Conservation (phyloP, 2,888 invertebrate genomes). For the Lasiommata megera region DNA sequence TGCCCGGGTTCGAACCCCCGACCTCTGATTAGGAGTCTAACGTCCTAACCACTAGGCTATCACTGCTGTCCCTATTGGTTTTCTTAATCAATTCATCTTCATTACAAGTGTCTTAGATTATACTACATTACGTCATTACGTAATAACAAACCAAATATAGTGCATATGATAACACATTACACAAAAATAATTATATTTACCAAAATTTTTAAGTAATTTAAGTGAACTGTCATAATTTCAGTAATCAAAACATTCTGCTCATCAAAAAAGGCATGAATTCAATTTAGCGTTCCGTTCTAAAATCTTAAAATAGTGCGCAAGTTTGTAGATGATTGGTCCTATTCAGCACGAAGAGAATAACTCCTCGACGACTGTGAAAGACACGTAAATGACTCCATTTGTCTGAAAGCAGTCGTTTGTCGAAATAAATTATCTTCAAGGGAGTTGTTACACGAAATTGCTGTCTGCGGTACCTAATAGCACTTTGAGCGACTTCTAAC, state of each 20-base stretch:
- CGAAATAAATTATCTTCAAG: conserved; percentile 38
- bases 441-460: conserved; percentile 35
- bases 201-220: too few relatives aligned
- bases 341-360: conserved; percentile 28
- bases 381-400: conserved; percentile 36
- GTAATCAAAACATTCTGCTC: neutral
- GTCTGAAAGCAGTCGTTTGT: conserved; percentile 37
- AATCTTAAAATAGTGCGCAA: neutral
- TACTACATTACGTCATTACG: too few relatives aligned
- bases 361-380: conserved; percentile 30
- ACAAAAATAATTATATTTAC: too few relatives aligned
- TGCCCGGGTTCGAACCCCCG: too few relatives aligned
- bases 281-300: neutral
- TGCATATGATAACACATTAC: too few relatives aligned
- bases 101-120: too few relatives aligned
- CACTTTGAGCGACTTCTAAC: conserved; percentile 30
- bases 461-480: conserved; percentile 31
- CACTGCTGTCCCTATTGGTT: too few relatives aligned
- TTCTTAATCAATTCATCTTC: too few relatives aligned
- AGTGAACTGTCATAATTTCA: neutral
- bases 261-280: neutral
- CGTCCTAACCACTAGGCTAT: too few relatives aligned
- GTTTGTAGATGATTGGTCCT: conserved; percentile 25
- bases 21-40: too few relatives aligned
- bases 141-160: too few relatives aligned